Percentiles rank a stretch among this genome's conserved stretches.
phyloP scores from a whole-genome alignment of 2,113 vertebrate species.

The Platysternon megacephalum region DNA sequence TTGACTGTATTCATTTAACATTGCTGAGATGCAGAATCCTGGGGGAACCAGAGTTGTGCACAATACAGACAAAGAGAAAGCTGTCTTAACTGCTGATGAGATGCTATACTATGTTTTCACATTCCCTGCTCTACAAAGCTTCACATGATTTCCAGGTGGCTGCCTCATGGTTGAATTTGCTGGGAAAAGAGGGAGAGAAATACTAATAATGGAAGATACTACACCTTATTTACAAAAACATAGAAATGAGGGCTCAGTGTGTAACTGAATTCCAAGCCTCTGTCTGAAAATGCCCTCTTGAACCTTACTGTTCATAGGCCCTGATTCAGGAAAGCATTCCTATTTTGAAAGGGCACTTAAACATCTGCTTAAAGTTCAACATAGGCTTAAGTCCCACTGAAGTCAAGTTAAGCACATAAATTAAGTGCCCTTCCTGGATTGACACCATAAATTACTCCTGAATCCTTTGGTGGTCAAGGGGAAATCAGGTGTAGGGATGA shows the following conservation, averaged over 20 bases:
- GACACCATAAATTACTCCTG: background rate
- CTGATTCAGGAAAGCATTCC: background rate
- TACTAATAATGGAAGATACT: background rate
- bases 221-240: background rate
- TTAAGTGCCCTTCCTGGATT: background rate
- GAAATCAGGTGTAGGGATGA: background rate
- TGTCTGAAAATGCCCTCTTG: background rate
- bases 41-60: background rate
- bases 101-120: background rate
- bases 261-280: background rate
- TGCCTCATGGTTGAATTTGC: background rate
- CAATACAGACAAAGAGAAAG: background rate
- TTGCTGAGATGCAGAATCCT: background rate
- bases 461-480: background rate
- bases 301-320: background rate
- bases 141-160: background rate
- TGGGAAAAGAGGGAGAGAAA: background rate
- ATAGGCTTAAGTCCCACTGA: background rate
- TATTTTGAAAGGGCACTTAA: background rate
- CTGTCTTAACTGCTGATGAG: background rate
- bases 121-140: background rate
- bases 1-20: background rate
- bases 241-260: background rate
- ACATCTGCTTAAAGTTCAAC: background rate
- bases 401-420: background rate